Evolutionary conservation across 2,888 invertebrate species (phyloP).

Genomic region (Cinara cedri): DNA sequence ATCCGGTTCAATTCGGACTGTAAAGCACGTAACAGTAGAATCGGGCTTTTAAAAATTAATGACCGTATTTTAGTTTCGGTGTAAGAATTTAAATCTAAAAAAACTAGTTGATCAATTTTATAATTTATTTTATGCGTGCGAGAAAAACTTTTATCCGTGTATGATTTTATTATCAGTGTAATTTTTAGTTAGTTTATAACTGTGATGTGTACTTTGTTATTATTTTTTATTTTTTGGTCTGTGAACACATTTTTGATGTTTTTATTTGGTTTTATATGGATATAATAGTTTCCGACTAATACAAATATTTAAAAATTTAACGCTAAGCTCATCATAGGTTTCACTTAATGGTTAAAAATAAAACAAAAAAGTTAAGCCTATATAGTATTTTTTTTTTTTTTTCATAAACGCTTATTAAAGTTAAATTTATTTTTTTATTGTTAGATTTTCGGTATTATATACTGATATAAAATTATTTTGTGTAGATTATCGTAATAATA

Average conservation of each 20-base stretch:
- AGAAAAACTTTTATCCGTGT: background rate
- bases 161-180: background rate
- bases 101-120: too few relatives aligned
- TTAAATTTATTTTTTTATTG: too few relatives aligned
- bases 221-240: background rate
- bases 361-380: too few relatives aligned
- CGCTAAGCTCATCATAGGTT: too few relatives aligned
- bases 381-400: too few relatives aligned
- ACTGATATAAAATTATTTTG: too few relatives aligned
- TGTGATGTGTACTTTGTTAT: too few relatives aligned
- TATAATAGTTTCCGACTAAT: background rate
- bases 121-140: background rate
- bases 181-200: too few relatives aligned
- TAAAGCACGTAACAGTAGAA: background rate
- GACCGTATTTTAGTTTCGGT: conserved; percentile 19
- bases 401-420: too few relatives aligned
- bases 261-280: background rate
- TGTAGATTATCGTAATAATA: too few relatives aligned
- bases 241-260: background rate
- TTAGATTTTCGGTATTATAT: background rate
- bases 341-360: too few relatives aligned
- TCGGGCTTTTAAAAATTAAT: conserved; percentile 33
- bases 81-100: conserved; percentile 9
- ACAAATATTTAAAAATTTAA: too few relatives aligned
- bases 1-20: conserved; percentile 25